A percentile compares a stretch with the other conserved stretches of the same genome.
Evolutionary conservation across 2,888 invertebrate species (phyloP).

Genomic region (Conops quadrifasciatus): DNA sequence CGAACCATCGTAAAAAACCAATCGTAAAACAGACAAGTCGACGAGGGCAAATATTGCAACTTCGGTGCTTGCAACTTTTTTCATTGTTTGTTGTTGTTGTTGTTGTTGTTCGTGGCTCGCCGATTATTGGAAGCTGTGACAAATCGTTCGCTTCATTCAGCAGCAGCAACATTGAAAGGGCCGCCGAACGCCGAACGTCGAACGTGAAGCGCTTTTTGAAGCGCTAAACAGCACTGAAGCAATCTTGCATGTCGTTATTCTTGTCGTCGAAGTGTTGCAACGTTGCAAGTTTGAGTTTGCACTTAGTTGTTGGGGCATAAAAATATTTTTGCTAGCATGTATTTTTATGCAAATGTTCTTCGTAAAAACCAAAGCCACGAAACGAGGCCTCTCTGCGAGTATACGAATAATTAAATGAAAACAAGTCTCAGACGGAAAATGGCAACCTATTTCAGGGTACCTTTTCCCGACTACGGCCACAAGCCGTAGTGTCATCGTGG

Average conservation of each 20-base stretch:
- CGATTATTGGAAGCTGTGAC: slow-evolving; percentile 39
- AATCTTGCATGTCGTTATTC: neutral
- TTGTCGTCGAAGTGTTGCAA: neutral
- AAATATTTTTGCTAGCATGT: no score
- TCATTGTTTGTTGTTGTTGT: slow-evolving; percentile 19
- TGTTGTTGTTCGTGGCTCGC: neutral
- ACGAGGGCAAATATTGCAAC: neutral
- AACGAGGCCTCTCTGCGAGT: no score
- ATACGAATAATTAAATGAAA: no score
- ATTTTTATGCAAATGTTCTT: no score
- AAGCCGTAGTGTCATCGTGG: slow-evolving; percentile 21
- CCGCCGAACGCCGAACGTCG: slow-evolving; percentile 23
- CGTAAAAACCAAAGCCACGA: no score
- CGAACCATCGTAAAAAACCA: slow-evolving; percentile 3
- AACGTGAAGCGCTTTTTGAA: slow-evolving; percentile 22
- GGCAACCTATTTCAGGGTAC: no score
- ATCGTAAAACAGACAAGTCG: slow-evolving; percentile 1
- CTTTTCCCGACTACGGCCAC: neutral
- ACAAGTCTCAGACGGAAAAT: no score
- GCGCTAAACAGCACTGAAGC: neutral
- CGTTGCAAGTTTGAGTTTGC: no score
- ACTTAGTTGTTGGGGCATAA: no score
- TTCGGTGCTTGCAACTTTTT: neutral
- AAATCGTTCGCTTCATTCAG: slow-evolving; percentile 34
- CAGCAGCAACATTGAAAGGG: slow-evolving; percentile 28